A percentile compares a stretch with the other conserved stretches of the same genome.
Evolutionary conservation across 2,888 invertebrate genomes (phyloP).

Genomic region (Noctua janthina): DNA sequence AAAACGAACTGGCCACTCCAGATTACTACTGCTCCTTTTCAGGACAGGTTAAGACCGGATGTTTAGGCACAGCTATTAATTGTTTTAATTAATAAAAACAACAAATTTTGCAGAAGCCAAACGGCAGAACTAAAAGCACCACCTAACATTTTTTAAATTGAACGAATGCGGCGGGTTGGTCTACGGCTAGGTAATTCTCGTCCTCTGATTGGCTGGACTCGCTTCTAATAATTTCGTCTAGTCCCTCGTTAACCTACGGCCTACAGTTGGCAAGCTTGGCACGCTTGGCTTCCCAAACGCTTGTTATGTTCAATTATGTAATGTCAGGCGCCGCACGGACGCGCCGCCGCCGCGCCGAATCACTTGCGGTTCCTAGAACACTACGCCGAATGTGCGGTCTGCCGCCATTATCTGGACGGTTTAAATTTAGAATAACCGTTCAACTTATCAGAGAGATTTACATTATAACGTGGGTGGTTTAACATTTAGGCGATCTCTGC

Average conservation of each 20-base stretch:
- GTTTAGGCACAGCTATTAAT: neutral
- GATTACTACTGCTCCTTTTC: neutral
- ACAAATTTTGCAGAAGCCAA: neutral
- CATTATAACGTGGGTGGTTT: constrained; percentile 7
- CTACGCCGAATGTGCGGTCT: constrained; percentile 38
- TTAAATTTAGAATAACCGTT: constrained; percentile 61
- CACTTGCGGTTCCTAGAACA: constrained; percentile 60
- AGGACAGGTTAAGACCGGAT: neutral
- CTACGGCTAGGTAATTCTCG: neutral
- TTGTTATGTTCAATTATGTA: constrained; percentile 53
- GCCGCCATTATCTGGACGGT: constrained; percentile 41
- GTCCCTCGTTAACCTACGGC: constrained; percentile 63
- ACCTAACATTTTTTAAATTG: neutral
- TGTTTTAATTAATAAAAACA: neutral
- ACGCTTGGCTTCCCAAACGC: constrained; percentile 23
- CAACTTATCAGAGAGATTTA: constrained; percentile 30
- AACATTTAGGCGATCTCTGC: neutral
- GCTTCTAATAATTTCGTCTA: constrained; percentile 39
- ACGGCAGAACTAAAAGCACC: neutral
- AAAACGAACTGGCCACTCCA: neutral
- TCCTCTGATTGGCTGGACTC: constrained; percentile 39
- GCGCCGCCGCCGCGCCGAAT: constrained; percentile 42
- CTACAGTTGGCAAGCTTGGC: constrained; percentile 27
- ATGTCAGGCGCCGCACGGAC: constrained; percentile 49
- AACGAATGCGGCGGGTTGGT: constrained; percentile 20